Base-by-base conservation (phyloP, 2,888 invertebrate genomes). In the Coecobrya sp. region DNA sequence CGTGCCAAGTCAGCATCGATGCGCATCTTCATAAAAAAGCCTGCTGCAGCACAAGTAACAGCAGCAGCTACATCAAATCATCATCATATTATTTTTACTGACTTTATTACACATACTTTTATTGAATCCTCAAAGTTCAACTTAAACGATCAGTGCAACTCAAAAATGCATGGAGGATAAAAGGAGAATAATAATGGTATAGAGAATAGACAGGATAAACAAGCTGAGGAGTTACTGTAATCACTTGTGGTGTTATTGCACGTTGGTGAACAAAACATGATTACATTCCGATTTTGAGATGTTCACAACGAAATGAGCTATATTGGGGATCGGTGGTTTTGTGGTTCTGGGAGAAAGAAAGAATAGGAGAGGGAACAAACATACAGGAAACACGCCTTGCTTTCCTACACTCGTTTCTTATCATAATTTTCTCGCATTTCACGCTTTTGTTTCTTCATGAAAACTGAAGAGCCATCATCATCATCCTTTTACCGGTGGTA, bases 1-100 rank as follows among this genome's bases (percentile, higher is more conserved):
- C 94, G 94, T 94, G 94, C 94, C 92, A 62, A 92, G 81, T 84
- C 89, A 92, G 92, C 92, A 85, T 82, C 86, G 93, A 93, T 94
- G 94, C 94, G 94, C 94, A 94, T 94, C 94, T 94, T 94, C 93
- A 93, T 94, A 94, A 93, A 93, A 89, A 88, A 79, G 70, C 84
- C 27, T 86, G 55, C 82, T 62, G 45, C 62, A n/a, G 42, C 42
- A 13, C 42, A 49, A 42, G 11, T n/a, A 82, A 42, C 42, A 82
- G 42, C 62, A 59, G 82, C 30, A 82, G 82, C 27, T 8, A 42
- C 62, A 42, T 62, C 82, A 36, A 55, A 65, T 62, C 19, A 81
- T n/a, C 81, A 89, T 87, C 70, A 86, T 86, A 36, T 16, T 68
- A 49, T 55, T 30, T 79, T 79, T 27, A 79, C 79, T 55, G 68